These are phyloP conservation scores for Conus canariensis DNA, from an alignment of 2,888 invertebrate genomes.

Conservation along the genomic window DNA sequence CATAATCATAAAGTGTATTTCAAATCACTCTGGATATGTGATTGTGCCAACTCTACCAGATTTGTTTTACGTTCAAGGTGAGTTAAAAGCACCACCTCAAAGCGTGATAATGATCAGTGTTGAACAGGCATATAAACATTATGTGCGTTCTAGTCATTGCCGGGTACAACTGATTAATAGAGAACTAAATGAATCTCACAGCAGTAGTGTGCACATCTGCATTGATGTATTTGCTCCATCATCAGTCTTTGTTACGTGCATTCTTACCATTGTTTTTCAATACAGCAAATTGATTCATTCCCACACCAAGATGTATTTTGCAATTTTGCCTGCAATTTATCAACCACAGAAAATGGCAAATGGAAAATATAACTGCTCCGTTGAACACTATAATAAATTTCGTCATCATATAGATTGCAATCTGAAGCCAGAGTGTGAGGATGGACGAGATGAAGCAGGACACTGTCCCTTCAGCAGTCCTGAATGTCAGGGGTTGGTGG, in stretches of 20 bases:
- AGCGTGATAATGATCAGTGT: background rate
- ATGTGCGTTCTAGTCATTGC: background rate
- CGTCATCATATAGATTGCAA: slow-evolving; percentile 33
- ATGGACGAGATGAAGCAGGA: slow-evolving; percentile 28
- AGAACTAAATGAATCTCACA: background rate
- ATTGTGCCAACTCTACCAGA: background rate
- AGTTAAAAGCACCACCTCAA: background rate
- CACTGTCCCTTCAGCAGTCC: slow-evolving; percentile 21
- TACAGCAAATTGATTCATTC: background rate
- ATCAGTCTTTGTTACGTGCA: background rate
- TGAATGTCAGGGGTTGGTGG: slow-evolving; percentile 6
- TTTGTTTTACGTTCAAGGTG: background rate
- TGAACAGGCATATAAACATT: background rate
- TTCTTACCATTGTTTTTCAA: background rate
- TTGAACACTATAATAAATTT: background rate
- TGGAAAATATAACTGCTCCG: slow-evolving; percentile 27
- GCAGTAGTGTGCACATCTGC: background rate
- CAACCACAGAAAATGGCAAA: background rate
- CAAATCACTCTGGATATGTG: background rate
- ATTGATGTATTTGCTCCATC: background rate
- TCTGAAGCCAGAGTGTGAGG: slow-evolving; percentile 16
- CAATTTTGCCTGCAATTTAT: too few species aligned
- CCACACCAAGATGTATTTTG: background rate
- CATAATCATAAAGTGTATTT: too few species aligned
- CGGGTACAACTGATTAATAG: background rate